Evolutionary conservation across 1,140 invertebrate species (phyloP).

Genomic region (Elymnias hypermnestra): DNA sequence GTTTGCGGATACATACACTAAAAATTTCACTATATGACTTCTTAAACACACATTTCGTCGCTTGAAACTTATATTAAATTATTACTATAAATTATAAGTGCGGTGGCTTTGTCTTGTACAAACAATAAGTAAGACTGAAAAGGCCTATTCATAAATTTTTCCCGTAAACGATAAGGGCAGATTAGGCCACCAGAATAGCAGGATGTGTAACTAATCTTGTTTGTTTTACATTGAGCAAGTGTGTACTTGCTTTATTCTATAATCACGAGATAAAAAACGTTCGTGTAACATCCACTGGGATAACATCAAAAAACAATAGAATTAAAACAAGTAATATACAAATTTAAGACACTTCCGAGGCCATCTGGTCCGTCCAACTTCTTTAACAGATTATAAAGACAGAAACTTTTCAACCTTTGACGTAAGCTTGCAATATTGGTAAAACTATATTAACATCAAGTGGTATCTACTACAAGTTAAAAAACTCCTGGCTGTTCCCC

Average conservation of each 20-base stretch:
- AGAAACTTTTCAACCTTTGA: too few species aligned
- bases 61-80: not conserved
- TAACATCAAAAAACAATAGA: not conserved
- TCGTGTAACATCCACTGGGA: not conserved
- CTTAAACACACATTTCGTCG: not conserved
- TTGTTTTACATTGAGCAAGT: slow-evolving; percentile 47
- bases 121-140: slow-evolving; percentile 41
- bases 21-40: too few species aligned
- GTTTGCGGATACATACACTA: too few species aligned
- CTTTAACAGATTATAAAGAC: too few species aligned
- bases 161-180: slow-evolving; percentile 57
- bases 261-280: slow-evolving; percentile 14
- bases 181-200: slow-evolving; percentile 69
- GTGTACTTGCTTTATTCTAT: slow-evolving; percentile 26
- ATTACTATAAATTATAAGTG: slow-evolving; percentile 5
- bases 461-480: too few species aligned
- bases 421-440: too few species aligned
- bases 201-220: slow-evolving; percentile 69
- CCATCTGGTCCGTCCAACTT: too few species aligned
- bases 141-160: slow-evolving; percentile 60
- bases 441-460: too few species aligned
- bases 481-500: too few species aligned
- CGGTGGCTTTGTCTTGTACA: slow-evolving; percentile 40
- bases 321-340: not conserved
- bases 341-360: too few species aligned